Evolutionary conservation across 1,140 invertebrate species (phyloP), one percentile per base, ranked within the genome.

Genomic region (Apocrypta bakeri): DNA sequence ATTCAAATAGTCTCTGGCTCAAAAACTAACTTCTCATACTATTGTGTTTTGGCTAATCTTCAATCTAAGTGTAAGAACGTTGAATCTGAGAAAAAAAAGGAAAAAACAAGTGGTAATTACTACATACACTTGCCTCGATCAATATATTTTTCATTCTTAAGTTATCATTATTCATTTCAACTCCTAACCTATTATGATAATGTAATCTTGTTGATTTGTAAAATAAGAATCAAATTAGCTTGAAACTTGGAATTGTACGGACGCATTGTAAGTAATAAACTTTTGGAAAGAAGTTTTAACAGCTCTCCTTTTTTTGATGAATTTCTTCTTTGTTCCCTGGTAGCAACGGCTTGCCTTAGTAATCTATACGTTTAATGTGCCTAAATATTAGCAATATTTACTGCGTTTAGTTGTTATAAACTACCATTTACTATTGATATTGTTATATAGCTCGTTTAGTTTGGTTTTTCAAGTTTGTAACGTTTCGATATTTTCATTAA

Each of bases 281-380:
- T 85, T 88, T 89, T 86, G 86, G 85, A 87, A 86, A 87, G 87
- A 88, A 88, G 80, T 79, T 88, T n/a, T 85, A 85, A 88, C 82
- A 86, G 81, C 86, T 87, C 86, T 83, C n/a, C n/a, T n/a, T 21
- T 56, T 56, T n/a, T 84, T 75, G 71, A 9, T 63, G 40, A 87
- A 88, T 85, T 86, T 74, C 61, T 89, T 80, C 61, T 89, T 80
- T 86, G 90, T 91, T 91, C 91, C 90, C 90, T 91, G 88, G 82
- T 91, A 91, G 86, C 89, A 90, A 89, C 87, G 87, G 86, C 85
- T 88, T 87, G 84, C 83, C 81, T 85, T 84, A 87, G 81, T 85
- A 82, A 37, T 85, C 86, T 90, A 87, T 88, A 86, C 86, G 86
- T 90, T 92, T 89, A 91, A 85, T 89, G 90, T 91, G 90, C 90